These are phyloP conservation scores for Microtus richardsoni DNA, from an alignment of 2,113 vertebrate genomes.

Conservation along the genomic window DNA sequence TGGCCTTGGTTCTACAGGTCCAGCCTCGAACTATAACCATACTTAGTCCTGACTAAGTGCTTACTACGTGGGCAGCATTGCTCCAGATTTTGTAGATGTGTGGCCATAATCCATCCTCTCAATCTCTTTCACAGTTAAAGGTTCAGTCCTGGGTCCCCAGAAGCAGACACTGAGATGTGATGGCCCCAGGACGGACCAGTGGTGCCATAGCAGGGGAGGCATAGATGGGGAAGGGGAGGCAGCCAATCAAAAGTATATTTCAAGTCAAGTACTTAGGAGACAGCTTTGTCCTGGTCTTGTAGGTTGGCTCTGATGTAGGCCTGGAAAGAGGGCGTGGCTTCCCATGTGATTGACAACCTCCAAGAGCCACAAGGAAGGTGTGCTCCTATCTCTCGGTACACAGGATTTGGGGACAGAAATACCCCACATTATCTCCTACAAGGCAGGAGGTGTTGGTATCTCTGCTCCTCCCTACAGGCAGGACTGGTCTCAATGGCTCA, in stretches of 20 bases:
- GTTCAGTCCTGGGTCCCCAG: not conserved
- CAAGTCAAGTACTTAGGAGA: not conserved
- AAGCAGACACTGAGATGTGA: not conserved
- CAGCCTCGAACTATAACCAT: not conserved
- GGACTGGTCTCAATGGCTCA: not conserved
- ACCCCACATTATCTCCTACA: rapidly evolving
- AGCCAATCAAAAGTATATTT: not conserved
- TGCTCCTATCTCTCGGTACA: too few species aligned
- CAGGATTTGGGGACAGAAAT: not conserved
- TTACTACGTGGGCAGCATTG: too few species aligned
- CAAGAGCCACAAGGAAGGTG: not conserved
- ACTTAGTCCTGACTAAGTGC: too few species aligned
- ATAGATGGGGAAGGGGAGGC: not conserved
- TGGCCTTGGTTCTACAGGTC: not conserved
- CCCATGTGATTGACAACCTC: not conserved
- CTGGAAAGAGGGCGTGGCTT: not conserved
- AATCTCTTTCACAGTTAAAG: not conserved
- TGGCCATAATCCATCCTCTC: not conserved
- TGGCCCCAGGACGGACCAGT: not conserved
- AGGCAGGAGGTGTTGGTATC: not conserved
- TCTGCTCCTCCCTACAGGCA: constrained; percentile 57
- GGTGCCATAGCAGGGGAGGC: not conserved
- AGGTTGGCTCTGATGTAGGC: not conserved
- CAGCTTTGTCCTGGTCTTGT: too few species aligned
- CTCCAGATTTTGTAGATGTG: not conserved